Percentiles rank a stretch among this genome's conserved stretches.
These are phyloP conservation scores for Prenolepis imparis DNA, from an alignment of 2,888 invertebrate species.

Conservation along the genomic window DNA sequence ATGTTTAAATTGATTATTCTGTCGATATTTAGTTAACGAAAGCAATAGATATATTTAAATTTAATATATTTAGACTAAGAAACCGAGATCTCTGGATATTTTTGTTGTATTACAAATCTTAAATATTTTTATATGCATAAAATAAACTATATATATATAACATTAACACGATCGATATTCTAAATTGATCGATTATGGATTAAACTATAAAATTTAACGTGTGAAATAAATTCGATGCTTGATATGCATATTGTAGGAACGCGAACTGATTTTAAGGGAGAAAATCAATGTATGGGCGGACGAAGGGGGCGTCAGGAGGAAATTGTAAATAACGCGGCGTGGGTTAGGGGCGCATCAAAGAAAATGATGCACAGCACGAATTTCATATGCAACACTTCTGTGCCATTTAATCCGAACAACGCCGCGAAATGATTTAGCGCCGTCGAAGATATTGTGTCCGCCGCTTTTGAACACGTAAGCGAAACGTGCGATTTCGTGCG, in stretches of 20 bases:
- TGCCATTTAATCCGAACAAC: conserved; percentile 69
- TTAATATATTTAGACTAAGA: neutral
- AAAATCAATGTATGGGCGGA: conserved; percentile 31
- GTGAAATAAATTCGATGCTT: neutral
- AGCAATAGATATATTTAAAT: too few species aligned
- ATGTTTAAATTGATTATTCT: too few species aligned
- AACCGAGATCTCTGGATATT: neutral
- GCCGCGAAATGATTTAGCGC: conserved; percentile 66
- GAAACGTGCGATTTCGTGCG: conserved; percentile 64
- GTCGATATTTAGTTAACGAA: too few species aligned
- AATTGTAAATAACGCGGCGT: conserved; percentile 61
- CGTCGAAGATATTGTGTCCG: conserved; percentile 43
- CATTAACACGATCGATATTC: neutral
- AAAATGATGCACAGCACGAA: conserved; percentile 71
- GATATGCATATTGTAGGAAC: conserved; percentile 36
- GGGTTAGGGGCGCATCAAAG: conserved; percentile 63
- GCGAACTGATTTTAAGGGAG: conserved; percentile 26
- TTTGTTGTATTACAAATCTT: neutral
- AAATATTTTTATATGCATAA: neutral
- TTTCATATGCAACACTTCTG: conserved; percentile 69
- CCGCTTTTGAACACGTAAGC: conserved; percentile 56
- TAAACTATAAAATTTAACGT: conserved; percentile 17
- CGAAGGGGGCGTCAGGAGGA: conserved; percentile 33
- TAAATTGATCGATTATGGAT: conserved; percentile 7
- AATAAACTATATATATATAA: neutral